Base-by-base conservation (phyloP, 2,113 vertebrate genomes). In the Labeo rohita region DNA sequence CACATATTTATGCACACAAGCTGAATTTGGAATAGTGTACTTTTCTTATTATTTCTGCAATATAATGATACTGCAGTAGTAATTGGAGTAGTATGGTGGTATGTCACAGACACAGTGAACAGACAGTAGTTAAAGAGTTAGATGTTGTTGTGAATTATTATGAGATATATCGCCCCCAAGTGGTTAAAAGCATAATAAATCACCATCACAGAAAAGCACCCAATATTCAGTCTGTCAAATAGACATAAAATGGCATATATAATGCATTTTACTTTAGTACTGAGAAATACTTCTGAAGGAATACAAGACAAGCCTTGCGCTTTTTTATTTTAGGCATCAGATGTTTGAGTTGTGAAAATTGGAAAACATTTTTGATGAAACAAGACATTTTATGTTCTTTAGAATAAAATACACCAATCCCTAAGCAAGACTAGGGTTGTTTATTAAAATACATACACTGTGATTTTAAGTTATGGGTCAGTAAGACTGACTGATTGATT, bases 391-490 rank as follows among this genome's bases (percentile, higher is more conserved):
- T 70, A 56, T 70, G 13, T 16, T 8, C 7, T 70, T 70, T 9
- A 70, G 66, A 70, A 56, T 56, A 56, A 21, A 56, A 56, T 18
- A 56, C 18, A 56, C 54, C 54, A 56, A 56, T 18, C 16, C 54
- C 0, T 56, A 16, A 56, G 54, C 8, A 43, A 70, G 66, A 39
- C 34, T 39, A 8, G 34, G 13, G 9, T 45, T 73, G 43, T n/a
- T 73, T 73, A 73, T 47, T 73, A 11, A 74, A 74, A n/a, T 74
- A 47, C n/a, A 12, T 73, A 47, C 39, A 73, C 8, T 73, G 9
- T 9, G 2, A 45, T 73, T 73, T 4, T 45, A 68, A 9, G 65
- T 39, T 68, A 36, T 68, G 13, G 13, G 34, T 54, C 52, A 54
- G 52, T 6, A 16, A 52, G 52, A 54, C 12, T 15, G 12, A 52